Evolutionary conservation across 2,888 invertebrate species (phyloP).

Genomic region (Dyspetes luteomarginatus): DNA sequence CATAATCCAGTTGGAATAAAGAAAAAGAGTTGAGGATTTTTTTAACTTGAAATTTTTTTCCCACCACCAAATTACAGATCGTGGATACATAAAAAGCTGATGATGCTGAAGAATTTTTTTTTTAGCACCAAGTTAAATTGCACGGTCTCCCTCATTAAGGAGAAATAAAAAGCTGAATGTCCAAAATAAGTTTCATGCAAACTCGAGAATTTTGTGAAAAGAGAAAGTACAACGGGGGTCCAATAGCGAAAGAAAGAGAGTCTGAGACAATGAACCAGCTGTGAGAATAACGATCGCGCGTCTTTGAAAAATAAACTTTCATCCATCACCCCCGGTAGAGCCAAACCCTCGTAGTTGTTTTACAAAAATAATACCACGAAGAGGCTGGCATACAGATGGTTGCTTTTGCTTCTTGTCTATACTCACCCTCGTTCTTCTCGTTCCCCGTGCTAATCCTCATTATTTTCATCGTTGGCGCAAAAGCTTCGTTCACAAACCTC

Average conservation of each 20-base stretch:
- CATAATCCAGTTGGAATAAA: neutral
- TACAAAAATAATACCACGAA: constrained; percentile 53
- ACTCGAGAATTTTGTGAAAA: neutral
- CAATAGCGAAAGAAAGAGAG: neutral
- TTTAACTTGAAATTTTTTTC: neutral
- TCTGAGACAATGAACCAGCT: constrained; percentile 32
- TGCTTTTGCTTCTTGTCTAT: constrained; percentile 5
- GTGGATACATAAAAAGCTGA: neutral
- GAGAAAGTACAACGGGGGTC: constrained; percentile 1
- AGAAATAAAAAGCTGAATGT: neutral
- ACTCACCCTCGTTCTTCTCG: constrained; percentile 24
- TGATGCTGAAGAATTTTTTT: neutral
- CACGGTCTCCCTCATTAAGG: neutral
- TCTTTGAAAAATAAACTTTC: constrained; percentile 58
- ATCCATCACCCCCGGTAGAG: constrained; percentile 49
- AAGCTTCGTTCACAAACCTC: constrained; percentile 44
- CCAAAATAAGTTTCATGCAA: neutral
- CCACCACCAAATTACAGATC: neutral
- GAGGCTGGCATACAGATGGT: constrained; percentile 1
- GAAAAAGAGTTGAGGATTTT: neutral
- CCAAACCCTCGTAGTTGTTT: constrained; percentile 20
- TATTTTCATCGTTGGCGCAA: constrained; percentile 56
- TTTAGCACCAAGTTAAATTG: neutral
- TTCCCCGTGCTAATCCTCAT: constrained; percentile 59
- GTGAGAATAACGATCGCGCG: constrained; percentile 55